Percentiles rank a stretch among this genome's conserved stretches.
Conservation (phyloP, 2,797 vertebrate genomes). For the Moxostoma hubbsi region DNA sequence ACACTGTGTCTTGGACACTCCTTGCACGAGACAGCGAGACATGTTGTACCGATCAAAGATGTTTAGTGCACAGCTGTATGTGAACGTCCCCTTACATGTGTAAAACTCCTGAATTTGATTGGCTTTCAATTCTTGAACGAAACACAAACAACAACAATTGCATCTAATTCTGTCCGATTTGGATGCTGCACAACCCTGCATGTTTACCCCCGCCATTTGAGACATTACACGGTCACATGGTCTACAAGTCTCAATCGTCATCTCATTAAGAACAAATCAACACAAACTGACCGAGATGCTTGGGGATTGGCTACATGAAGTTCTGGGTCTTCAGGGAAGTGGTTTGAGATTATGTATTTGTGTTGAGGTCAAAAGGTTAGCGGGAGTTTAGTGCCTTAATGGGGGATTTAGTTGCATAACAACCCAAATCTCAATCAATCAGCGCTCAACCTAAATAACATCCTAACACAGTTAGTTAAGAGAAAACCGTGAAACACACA, state of each 20-base stretch:
- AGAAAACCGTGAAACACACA: constrained; percentile 24
- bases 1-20: no score
- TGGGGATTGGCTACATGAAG: no score
- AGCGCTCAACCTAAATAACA: constrained; percentile 44
- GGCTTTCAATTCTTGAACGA: not conserved
- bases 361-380: constrained; percentile 17
- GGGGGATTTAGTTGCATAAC: constrained; percentile 49
- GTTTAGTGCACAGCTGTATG: no score
- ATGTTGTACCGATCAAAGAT: no score
- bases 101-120: not conserved
- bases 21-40: no score
- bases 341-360: not conserved
- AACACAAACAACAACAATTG: no score
- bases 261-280: not conserved
- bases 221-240: not conserved
- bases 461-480: constrained; percentile 46
- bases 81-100: not conserved
- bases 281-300: not conserved
- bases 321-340: not conserved
- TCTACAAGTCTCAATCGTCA: no score
- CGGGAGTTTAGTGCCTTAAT: constrained; percentile 34
- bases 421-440: constrained; percentile 49
- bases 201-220: not conserved
- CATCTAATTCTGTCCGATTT: no score
- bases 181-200: not conserved